Evolutionary conservation across 2,113 vertebrate genomes (phyloP), one percentile per base, ranked within the genome.

Genomic region (Xiphophorus hellerii): DNA sequence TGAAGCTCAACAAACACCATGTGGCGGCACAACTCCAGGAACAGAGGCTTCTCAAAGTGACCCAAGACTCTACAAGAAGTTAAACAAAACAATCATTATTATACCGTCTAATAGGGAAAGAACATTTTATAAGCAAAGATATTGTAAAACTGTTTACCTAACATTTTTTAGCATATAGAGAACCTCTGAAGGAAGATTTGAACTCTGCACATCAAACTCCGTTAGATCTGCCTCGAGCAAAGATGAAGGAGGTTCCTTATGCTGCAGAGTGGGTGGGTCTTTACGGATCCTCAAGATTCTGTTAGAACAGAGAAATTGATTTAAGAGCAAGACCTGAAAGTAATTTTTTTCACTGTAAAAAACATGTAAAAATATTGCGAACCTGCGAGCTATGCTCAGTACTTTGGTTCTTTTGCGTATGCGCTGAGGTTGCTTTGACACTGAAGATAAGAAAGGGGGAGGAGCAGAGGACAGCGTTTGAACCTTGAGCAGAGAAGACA

Each of bases 81-180:
- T 65, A 20, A 5, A 69, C 37, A 77, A 72, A 8, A 86, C 13
- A 71, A 20, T 72, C 14, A 71, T 75, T 4, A 39, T 12, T 3
- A 44, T 33, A 39, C 2, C 0, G 17, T 29, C 17, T 9, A 11
- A 2, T 11, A 30, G 25, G 17, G 29, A 74, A 58, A 69, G 1
- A 42, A 61, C 4, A 13, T 1, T 14, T 13, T 66, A 62, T n/a
- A 5, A 58, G 20, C 7, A 3, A 15, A 11, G 12, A 27, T 12
- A 3, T 12, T 37, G 17, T 17, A 2, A 15, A 17, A 60, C 54
- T 51, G 3, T 62, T 37, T 63, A 92, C 97, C 97, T 95, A 62
- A 99, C 98, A 1, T 98, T 99, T 81, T 99, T 99, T 9, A 99
- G 93, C 98, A 99, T 98, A 86, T 99, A 99, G 2, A 99, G 89